Conservation (phyloP, 2,797 vertebrate genomes). For the Etheostoma perlongum region DNA sequence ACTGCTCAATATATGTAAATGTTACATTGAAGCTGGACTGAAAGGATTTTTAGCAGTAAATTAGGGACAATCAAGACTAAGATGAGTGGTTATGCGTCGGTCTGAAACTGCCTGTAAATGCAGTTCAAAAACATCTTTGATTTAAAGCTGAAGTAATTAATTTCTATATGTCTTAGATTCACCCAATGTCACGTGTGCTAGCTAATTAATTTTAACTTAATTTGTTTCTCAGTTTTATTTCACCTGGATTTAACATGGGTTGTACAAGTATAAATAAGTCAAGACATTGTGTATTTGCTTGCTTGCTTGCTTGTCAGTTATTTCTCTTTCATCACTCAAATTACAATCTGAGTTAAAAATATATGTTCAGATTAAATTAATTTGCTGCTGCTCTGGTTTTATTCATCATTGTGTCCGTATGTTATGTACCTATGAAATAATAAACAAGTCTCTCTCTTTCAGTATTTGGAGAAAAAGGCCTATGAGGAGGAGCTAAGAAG, state of each 20-base stretch:
- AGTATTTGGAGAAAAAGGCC: slow-evolving; percentile 80
- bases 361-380: neutral
- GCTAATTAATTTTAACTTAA: too few species aligned
- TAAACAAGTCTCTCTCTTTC: neutral
- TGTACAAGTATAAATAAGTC: neutral
- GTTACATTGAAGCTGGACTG: neutral
- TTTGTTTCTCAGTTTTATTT: neutral
- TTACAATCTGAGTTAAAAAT: neutral
- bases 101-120: too few species aligned
- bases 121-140: too few species aligned
- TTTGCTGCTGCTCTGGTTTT: neutral
- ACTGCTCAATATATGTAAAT: neutral
- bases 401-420: neutral
- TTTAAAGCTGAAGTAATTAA: neutral
- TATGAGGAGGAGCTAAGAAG: slow-evolving; percentile 88
- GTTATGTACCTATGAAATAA: neutral
- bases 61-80: neutral
- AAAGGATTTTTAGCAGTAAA: neutral
- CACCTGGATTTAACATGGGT: neutral
- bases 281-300: neutral
- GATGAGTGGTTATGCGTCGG: too few species aligned
- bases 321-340: neutral
- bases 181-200: neutral
- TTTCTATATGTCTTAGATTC: neutral
- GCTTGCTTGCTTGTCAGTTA: neutral